Evolutionary conservation across 2,888 invertebrate species (phyloP).

Genomic region (Tetropium fuscum): DNA sequence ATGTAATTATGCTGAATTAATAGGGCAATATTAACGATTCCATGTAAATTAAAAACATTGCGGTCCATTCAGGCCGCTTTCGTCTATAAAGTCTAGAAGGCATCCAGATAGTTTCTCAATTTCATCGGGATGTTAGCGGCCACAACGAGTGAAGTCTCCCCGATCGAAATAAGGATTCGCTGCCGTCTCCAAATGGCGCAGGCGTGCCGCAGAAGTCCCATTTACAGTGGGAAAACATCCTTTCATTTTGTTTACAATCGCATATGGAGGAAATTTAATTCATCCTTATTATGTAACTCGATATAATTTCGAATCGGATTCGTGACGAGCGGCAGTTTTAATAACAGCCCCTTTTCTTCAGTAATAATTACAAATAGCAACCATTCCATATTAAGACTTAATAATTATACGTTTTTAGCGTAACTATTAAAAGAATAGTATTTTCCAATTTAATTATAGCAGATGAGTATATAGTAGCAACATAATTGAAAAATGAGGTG

Average conservation of each 20-base stretch:
- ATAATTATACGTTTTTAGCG: conserved; percentile 12
- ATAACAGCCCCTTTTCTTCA: background rate
- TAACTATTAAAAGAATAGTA: conserved; percentile 6
- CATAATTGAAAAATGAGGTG: conserved; percentile 9
- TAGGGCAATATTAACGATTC: too few relatives aligned
- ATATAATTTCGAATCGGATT: background rate
- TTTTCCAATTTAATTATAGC: conserved; percentile 16
- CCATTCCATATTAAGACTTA: background rate
- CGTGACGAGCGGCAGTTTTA: conserved; percentile 15
- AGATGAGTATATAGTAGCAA: conserved; percentile 3
- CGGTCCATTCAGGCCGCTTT: too few relatives aligned
- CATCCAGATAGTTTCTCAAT: conserved; percentile 2
- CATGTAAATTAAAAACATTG: too few relatives aligned
- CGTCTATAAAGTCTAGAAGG: too few relatives aligned
- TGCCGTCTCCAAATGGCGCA: conserved; percentile 46
- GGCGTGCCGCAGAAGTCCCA: conserved; percentile 47
- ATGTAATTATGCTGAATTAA: too few relatives aligned
- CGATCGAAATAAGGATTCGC: conserved; percentile 58
- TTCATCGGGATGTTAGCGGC: conserved; percentile 17
- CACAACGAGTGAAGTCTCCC: conserved; percentile 32
- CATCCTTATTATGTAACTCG: conserved; percentile 3
- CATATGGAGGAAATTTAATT: conserved; percentile 3
- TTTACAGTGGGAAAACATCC: conserved; percentile 45
- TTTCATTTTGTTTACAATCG: conserved; percentile 14
- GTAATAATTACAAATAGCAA: conserved; percentile 14